phyloP scores from a whole-genome alignment of 2,888 invertebrate species.

The Xestobium rufovillosum region DNA sequence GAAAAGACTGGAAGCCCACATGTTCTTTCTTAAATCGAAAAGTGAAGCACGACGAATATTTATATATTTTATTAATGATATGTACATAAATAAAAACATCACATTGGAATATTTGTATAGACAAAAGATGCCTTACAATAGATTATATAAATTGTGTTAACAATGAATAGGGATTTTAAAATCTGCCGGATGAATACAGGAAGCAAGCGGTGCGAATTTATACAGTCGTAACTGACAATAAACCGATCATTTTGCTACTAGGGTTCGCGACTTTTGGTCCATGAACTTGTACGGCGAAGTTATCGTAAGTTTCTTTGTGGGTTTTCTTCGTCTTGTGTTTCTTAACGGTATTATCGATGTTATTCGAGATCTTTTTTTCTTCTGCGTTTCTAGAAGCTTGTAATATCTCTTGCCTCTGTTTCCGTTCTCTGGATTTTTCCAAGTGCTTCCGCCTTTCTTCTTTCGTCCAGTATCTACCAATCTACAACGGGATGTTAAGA shows the following conservation, averaged over 20 bases:
- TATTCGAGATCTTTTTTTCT: slow-evolving; percentile 39
- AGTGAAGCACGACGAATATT: no score
- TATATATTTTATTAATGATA: no score
- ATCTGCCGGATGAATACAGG: slow-evolving; percentile 10
- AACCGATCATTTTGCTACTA: slow-evolving; percentile 50
- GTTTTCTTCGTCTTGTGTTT: slow-evolving; percentile 40
- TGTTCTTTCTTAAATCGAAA: no score
- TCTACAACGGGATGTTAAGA: slow-evolving; percentile 19
- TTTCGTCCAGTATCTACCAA: slow-evolving; percentile 67
- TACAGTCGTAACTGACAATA: slow-evolving; percentile 50
- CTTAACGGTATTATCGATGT: slow-evolving; percentile 44
- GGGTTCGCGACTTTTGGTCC: slow-evolving; percentile 37
- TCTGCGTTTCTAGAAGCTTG: slow-evolving; percentile 32
- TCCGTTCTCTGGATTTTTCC: slow-evolving; percentile 60
- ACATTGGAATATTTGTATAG: no score
- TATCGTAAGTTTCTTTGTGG: slow-evolving; percentile 42
- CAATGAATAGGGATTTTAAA: no score
- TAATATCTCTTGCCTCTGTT: slow-evolving; percentile 42
- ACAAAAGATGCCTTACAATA: no score
- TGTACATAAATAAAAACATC: no score
- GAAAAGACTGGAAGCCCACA: no score
- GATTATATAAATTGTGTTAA: no score
- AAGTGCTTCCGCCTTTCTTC: slow-evolving; percentile 68
- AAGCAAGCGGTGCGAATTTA: slow-evolving; percentile 30
- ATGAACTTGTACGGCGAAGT: slow-evolving; percentile 53